Evolutionary conservation across 2,888 invertebrate genomes (phyloP).

Genomic region (Rhingia rostrata): DNA sequence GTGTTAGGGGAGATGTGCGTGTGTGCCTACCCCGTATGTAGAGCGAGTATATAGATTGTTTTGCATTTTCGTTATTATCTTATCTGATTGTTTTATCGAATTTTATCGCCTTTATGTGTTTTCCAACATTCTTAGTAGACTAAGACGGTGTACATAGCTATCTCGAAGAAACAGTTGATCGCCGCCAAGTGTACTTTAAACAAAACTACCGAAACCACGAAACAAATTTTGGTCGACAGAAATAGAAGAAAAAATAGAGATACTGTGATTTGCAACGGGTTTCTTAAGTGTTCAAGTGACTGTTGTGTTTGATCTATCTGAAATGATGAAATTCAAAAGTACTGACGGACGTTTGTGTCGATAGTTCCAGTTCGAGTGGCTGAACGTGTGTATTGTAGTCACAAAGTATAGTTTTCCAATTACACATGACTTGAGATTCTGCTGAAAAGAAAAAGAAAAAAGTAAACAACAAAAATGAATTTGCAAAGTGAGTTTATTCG

Average conservation of each 20-base stretch:
- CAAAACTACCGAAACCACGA: slow-evolving; percentile 23
- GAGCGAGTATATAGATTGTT: slow-evolving; percentile 42
- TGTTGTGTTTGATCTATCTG: not conserved
- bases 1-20: slow-evolving; percentile 6
- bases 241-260: slow-evolving; percentile 11
- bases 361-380: not conserved
- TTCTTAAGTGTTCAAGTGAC: not conserved
- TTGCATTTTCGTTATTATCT: slow-evolving; percentile 72
- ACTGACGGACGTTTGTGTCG: not conserved
- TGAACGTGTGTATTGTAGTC: not conserved
- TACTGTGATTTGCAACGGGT: not conserved
- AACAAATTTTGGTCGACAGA: not conserved
- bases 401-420: not conserved
- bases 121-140: slow-evolving; percentile 62
- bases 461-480: slow-evolving; percentile 10
- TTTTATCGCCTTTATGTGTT: slow-evolving; percentile 67
- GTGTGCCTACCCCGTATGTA: not conserved
- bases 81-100: slow-evolving; percentile 71
- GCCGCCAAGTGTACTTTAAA: slow-evolving; percentile 52
- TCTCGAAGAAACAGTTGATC: slow-evolving; percentile 46
- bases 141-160: slow-evolving; percentile 43
- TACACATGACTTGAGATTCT: slow-evolving; percentile 35
- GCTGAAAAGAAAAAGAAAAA: not conserved
- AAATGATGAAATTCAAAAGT: slow-evolving; percentile 8
- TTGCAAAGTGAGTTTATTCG: slow-evolving; percentile 31